Evolutionary conservation across 2,888 invertebrate genomes (phyloP).

Genomic region (Tillus elongatus): DNA sequence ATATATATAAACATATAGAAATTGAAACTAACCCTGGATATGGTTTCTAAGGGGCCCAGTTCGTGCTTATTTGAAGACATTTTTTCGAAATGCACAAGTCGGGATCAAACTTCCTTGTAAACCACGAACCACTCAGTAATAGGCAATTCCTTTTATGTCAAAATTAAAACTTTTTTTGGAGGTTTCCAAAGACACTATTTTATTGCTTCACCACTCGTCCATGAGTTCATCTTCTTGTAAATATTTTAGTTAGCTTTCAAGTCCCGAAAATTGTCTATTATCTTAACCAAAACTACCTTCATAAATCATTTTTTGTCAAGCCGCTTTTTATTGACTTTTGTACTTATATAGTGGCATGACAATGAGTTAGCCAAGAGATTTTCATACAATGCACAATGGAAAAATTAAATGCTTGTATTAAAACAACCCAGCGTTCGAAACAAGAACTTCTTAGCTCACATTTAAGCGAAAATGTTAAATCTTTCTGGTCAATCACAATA

Average conservation of each 20-base stretch:
- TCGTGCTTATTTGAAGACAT: no score
- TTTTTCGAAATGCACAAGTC: no score
- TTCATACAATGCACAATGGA: slow-evolving; percentile 11
- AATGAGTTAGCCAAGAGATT: slow-evolving; percentile 11
- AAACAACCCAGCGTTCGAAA: slow-evolving; percentile 10
- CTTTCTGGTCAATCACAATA: not conserved
- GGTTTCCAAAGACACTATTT: no score
- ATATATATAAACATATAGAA: no score
- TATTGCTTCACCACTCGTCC: not conserved
- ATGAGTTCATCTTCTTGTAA: not conserved
- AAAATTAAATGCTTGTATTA: slow-evolving; percentile 13
- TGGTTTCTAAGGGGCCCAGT: no score
- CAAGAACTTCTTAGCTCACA: slow-evolving; percentile 3
- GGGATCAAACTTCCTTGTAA: not conserved
- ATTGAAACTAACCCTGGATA: no score
- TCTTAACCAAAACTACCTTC: no score
- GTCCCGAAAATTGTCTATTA: not conserved
- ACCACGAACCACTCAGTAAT: not conserved
- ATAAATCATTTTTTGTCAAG: no score
- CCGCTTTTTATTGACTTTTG: no score
- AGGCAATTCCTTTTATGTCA: not conserved
- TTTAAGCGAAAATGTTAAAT: not conserved
- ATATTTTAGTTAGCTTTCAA: not conserved
- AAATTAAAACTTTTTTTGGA: no score
- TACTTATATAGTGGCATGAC: no score